Percentiles rank a stretch among this genome's conserved stretches.
These are phyloP conservation scores for Terrapene triunguis DNA, from an alignment of 2,113 vertebrate genomes.

Conservation along the genomic window DNA sequence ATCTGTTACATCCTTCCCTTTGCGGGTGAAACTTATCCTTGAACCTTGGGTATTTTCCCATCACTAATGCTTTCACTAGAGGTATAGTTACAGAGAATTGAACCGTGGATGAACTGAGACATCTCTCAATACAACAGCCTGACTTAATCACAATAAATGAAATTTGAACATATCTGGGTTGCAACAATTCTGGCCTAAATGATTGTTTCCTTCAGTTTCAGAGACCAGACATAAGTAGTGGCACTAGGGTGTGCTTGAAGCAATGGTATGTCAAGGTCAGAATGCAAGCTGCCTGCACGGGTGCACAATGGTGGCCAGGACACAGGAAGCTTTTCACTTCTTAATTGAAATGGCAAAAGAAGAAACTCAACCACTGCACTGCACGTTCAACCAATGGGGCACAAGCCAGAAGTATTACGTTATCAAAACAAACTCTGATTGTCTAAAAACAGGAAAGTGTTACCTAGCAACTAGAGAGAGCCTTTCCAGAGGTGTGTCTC, in stretches of 20 bases:
- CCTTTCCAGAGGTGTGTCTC: background rate
- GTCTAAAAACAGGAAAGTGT: background rate
- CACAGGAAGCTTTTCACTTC: background rate
- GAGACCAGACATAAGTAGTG: background rate
- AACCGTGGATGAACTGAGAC: background rate
- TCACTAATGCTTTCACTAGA: background rate
- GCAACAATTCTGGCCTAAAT: background rate
- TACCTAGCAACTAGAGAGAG: background rate
- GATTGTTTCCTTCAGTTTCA: background rate
- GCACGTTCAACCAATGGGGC: background rate
- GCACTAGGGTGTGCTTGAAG: background rate
- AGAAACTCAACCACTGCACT: background rate
- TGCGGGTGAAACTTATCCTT: slow-evolving; percentile 12
- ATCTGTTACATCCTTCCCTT: background rate
- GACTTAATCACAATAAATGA: background rate
- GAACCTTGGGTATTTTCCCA: background rate
- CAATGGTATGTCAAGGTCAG: background rate
- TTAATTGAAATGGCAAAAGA: background rate
- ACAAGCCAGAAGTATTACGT: background rate
- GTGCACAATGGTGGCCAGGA: background rate
- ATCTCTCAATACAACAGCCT: background rate
- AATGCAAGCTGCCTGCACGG: background rate
- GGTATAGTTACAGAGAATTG: background rate
- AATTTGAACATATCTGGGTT: background rate
- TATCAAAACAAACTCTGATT: background rate